These are phyloP conservation scores for Chrysomallon squamiferum DNA, from an alignment of 1,140 invertebrate genomes.

Conservation along the genomic window DNA sequence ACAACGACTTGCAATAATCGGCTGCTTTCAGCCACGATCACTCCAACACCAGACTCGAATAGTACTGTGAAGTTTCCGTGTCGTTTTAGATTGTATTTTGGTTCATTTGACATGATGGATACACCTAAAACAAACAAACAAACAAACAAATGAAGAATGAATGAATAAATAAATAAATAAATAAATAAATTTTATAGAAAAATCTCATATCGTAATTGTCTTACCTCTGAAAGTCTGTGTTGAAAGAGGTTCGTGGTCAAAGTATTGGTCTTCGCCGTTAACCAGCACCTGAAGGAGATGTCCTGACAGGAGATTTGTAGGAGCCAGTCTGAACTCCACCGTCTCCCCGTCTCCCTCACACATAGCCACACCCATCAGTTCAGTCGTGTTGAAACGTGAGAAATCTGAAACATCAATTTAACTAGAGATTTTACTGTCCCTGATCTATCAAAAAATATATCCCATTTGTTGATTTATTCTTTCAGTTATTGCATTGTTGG, in stretches of 20 bases:
- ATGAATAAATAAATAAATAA: no score
- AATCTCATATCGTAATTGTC: no score
- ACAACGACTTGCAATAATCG: slow-evolving; percentile 30
- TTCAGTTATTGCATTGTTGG: no score
- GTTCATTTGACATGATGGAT: slow-evolving; percentile 33
- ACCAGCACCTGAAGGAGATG: slow-evolving; percentile 40
- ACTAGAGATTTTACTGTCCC: no score
- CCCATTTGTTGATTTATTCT: no score
- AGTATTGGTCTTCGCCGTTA: slow-evolving; percentile 24
- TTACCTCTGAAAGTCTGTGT: slow-evolving; percentile 48
- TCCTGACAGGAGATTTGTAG: slow-evolving; percentile 2
- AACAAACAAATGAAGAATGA: no score
- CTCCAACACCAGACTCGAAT: slow-evolving; percentile 33
- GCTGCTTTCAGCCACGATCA: slow-evolving; percentile 31
- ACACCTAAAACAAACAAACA: slow-evolving; percentile 21
- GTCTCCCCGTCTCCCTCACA: slow-evolving; percentile 7
- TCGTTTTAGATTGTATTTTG: background rate
- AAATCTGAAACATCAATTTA: no score
- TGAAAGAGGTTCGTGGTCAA: slow-evolving; percentile 19
- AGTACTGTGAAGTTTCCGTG: slow-evolving; percentile 49
- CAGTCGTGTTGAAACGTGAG: background rate
- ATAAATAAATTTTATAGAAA: no score
- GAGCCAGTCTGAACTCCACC: slow-evolving; percentile 32
- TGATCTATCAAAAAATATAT: no score
- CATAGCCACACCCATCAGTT: slow-evolving; percentile 28